Conservation (phyloP, 2,113 vertebrate species). For the Phyllostomus discolor region DNA sequence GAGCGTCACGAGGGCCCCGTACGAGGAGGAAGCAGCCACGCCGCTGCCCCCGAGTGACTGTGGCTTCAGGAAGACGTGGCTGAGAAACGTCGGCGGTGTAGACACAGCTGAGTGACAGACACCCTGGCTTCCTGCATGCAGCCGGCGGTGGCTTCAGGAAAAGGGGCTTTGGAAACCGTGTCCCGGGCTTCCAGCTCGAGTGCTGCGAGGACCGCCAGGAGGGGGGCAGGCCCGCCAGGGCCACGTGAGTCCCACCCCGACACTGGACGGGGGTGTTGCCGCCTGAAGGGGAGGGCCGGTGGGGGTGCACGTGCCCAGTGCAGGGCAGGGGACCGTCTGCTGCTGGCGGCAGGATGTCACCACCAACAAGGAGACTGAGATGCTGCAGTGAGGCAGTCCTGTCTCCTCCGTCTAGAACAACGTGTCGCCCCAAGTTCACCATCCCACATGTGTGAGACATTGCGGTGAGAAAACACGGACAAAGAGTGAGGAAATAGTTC, state of each 20-base stretch:
- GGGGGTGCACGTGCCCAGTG: fast-evolving
- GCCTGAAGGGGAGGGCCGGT: fast-evolving
- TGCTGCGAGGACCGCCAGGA: fast-evolving
- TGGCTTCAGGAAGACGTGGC: not conserved
- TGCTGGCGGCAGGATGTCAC: fast-evolving
- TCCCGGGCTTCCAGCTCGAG: fast-evolving
- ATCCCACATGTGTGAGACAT: not conserved
- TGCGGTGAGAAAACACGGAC: not conserved
- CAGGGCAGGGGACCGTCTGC: not conserved
- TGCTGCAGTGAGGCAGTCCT: not conserved
- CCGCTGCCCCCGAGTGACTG: fast-evolving
- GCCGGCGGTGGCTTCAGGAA: fast-evolving
- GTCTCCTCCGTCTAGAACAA: not conserved
- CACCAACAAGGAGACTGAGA: fast-evolving
- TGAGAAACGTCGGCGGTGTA: not conserved
- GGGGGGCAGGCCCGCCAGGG: no score
- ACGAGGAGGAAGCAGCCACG: not conserved
- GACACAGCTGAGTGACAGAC: not conserved
- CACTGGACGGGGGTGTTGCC: fast-evolving
- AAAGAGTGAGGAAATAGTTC: not conserved
- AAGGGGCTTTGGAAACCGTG: no score
- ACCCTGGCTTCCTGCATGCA: not conserved
- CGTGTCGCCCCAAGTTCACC: not conserved
- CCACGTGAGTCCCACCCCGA: fast-evolving
- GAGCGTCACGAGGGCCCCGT: fast-evolving